Evolutionary conservation across 2,888 invertebrate genomes (phyloP).

Genomic region (Reticulitermes lucifugus): DNA sequence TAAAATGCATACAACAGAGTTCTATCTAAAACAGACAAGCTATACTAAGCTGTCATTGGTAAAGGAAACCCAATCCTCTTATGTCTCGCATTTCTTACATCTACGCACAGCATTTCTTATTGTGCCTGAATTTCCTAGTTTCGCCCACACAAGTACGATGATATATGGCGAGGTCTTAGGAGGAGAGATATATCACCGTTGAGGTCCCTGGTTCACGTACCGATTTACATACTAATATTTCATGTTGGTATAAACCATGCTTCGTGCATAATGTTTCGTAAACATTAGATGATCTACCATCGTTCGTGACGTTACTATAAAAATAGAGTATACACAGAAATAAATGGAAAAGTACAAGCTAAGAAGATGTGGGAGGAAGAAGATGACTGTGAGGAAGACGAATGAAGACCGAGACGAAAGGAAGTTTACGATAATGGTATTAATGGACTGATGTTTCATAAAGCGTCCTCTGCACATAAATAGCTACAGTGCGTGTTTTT

Average conservation of each 20-base stretch:
- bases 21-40: background rate
- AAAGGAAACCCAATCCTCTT: background rate
- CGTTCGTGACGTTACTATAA: background rate
- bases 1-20: background rate
- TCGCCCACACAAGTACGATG: background rate
- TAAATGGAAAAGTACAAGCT: background rate
- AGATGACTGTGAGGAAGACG: background rate
- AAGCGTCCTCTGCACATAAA: too few relatives aligned
- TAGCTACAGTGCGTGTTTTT: too few relatives aligned
- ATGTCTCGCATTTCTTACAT: background rate
- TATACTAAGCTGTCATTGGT: background rate
- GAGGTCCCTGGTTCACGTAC: background rate
- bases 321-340: background rate
- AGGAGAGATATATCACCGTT: background rate
- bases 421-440: too few relatives aligned
- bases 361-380: background rate
- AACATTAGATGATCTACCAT: background rate
- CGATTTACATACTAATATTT: slow-evolving; percentile 7
- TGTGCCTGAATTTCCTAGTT: background rate
- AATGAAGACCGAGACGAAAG: background rate
- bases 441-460: too few relatives aligned
- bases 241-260: background rate
- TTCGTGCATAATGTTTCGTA: background rate
- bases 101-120: background rate
- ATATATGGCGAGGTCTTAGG: background rate